These are phyloP conservation scores for Orthosia gothica DNA, from an alignment of 2,888 invertebrate species.

Conservation along the genomic window DNA sequence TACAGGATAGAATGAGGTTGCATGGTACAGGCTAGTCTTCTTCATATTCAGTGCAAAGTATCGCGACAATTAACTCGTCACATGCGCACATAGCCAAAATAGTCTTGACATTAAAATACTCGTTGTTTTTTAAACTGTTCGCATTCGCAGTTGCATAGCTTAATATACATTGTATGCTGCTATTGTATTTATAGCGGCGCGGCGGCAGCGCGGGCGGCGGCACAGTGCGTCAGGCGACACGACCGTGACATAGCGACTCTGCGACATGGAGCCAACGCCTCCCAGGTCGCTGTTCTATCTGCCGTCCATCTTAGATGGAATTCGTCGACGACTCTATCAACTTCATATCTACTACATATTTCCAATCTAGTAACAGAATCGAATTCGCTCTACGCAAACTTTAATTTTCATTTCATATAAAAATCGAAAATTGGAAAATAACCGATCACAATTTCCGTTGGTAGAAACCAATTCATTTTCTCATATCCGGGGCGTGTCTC, in stretches of 20 bases:
- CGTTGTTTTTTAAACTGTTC: constrained; percentile 31
- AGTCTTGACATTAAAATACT: constrained; percentile 38
- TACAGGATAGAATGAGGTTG: too few relatives aligned
- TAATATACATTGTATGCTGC: constrained; percentile 27
- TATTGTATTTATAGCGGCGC: constrained; percentile 41
- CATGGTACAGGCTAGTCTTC: not conserved
- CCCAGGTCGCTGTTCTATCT: not conserved
- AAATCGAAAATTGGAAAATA: not conserved
- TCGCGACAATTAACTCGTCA: constrained; percentile 23
- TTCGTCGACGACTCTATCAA: not conserved
- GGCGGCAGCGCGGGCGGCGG: constrained; percentile 6
- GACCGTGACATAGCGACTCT: not conserved
- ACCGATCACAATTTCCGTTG: constrained; percentile 19
- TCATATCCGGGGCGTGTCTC: not conserved
- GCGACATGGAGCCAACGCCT: not conserved
- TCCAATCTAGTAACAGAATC: constrained; percentile 7
- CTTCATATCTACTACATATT: not conserved
- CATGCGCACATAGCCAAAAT: constrained; percentile 39
- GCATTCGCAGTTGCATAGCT: constrained; percentile 24
- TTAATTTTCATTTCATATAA: not conserved
- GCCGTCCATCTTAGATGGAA: not conserved
- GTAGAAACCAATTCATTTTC: constrained; percentile 7
- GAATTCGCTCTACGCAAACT: not conserved
- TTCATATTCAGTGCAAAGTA: constrained; percentile 2
- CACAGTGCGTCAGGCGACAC: not conserved